phyloP scores from a whole-genome alignment of 2,113 vertebrate genomes.

The Etia nguti region DNA sequence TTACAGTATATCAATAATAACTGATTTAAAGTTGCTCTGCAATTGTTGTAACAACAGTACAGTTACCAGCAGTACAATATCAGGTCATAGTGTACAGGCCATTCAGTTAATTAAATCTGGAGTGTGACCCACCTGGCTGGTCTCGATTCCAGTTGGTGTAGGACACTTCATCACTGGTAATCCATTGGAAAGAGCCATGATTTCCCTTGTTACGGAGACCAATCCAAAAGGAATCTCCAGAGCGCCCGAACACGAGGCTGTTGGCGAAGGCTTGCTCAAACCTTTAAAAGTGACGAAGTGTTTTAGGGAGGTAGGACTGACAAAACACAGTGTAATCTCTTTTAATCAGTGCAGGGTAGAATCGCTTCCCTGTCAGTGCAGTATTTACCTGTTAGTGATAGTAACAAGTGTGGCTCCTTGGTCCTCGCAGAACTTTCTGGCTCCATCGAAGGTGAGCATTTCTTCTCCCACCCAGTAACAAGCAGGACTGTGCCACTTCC shows the following conservation, averaged over 20 bases:
- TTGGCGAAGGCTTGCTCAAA: slow-evolving; percentile 93
- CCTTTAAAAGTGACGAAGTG: slow-evolving; percentile 53
- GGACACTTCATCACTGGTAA: slow-evolving; percentile 81
- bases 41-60: neutral
- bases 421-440: slow-evolving; percentile 78
- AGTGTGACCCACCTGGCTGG: slow-evolving; percentile 79
- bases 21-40: neutral
- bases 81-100: neutral
- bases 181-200: slow-evolving; percentile 82
- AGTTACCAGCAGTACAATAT: neutral
- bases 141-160: slow-evolving; percentile 96
- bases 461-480: slow-evolving; percentile 93
- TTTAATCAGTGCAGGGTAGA: neutral
- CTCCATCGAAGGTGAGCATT: slow-evolving; percentile 76
- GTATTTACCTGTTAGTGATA: slow-evolving; percentile 82
- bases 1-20: neutral
- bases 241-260: slow-evolving; percentile 86
- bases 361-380: neutral
- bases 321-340: neutral
- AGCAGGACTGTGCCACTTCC: slow-evolving; percentile 95
- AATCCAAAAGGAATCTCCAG: slow-evolving; percentile 85
- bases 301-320: neutral
- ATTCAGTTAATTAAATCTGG: neutral
- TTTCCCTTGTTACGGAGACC: slow-evolving; percentile 81
- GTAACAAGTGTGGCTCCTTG: slow-evolving; percentile 78